Conservation (phyloP, 2,888 invertebrate genomes). For the Stenurella melanura region DNA sequence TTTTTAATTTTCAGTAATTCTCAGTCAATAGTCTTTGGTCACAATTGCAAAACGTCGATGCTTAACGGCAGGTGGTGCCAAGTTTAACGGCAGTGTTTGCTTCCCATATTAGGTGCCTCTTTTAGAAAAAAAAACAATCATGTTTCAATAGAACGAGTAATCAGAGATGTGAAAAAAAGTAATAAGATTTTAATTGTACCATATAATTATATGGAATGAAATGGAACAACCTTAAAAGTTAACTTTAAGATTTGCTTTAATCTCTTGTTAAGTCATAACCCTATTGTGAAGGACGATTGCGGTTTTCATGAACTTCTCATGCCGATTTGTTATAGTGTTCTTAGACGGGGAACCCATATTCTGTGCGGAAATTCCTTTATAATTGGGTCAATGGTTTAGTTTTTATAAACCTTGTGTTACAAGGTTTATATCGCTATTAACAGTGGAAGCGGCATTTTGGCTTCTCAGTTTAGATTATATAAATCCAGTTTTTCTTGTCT, state of each 20-base stretch:
- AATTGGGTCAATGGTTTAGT: slow-evolving; percentile 26
- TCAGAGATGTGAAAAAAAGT: background rate
- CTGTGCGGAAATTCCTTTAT: slow-evolving; percentile 14
- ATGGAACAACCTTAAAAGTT: background rate
- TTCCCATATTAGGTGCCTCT: too few relatives aligned
- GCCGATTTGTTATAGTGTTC: slow-evolving; percentile 19
- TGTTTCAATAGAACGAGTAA: too few relatives aligned
- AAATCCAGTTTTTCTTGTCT: background rate
- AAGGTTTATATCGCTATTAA: background rate
- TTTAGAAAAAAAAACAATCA: too few relatives aligned
- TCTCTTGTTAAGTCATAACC: slow-evolving; percentile 6
- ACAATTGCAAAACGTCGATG: too few relatives aligned
- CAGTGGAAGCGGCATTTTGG: background rate
- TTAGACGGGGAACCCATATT: slow-evolving; percentile 11
- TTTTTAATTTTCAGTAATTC: too few relatives aligned
- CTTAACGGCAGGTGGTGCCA: too few relatives aligned
- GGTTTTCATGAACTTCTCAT: slow-evolving; percentile 7
- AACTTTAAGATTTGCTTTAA: background rate
- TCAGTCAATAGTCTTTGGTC: too few relatives aligned
- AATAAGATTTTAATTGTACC: background rate
- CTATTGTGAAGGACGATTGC: slow-evolving; percentile 17
- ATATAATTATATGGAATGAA: background rate
- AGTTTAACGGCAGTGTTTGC: too few relatives aligned
- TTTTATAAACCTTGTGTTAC: background rate
- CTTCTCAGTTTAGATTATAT: background rate